Evolutionary conservation across 2,113 vertebrate genomes (phyloP), one percentile per base, ranked within the genome.

Genomic region (Gasterosteus nipponicus): DNA sequence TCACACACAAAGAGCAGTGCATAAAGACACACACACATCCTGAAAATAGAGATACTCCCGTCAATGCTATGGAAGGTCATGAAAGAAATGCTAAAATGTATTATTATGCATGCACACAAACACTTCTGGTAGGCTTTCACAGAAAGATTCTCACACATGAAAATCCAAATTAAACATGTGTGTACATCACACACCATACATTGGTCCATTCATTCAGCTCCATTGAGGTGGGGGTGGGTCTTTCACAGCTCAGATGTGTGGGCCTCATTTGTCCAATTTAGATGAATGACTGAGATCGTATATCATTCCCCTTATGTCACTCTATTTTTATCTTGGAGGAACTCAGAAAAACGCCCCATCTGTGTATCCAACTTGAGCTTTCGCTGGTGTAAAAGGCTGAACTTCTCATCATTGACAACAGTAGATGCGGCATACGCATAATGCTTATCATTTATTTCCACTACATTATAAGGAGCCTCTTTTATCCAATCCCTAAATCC

Each of bases 251-350:
- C 84, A 73, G 73, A 88, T 42, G 67, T 79, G 81, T 87, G 82
- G 83, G 77, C 82, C 89, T 89, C 85, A 89, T 92, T 90, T 89
- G 86, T 88, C 86, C 89, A 90, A 89, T 92, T 91, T 84, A 86
- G 80, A 86, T 84, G 84, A 89, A 86, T 89, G 81, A 89, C 83
- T 84, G 67, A 82, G 84, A 86, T 91, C 86, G 78, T 90, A 89
- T 84, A 86, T 91, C 87, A 85, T 84, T 86, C 76, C 67, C 82
- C 74, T 82, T 73, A 76, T 77, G 85, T 89, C 75, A 51, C 51
- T 75, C 85, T 85, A 86, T 91, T 89, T 87, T 77, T 82, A 80
- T 86, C 80, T 60, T 29, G 59, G 60, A 85, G 77, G 66, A 87
- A 85, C 78, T 86, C 53, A 71, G 53, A 77, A 72, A 82, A 76